phyloP scores from a whole-genome alignment of 1,140 invertebrate genomes.

The Drosophila funebris region DNA sequence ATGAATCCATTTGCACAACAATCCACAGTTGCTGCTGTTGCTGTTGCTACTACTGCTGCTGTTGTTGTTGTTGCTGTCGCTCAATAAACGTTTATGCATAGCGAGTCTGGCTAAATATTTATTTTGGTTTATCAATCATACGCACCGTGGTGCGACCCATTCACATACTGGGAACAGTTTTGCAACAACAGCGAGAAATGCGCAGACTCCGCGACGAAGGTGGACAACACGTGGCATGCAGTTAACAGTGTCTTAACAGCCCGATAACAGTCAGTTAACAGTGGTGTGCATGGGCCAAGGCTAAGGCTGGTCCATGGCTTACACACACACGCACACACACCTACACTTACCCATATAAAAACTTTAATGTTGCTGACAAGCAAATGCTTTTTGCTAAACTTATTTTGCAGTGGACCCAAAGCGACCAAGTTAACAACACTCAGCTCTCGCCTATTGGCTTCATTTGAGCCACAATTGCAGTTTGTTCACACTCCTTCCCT shows the following conservation, averaged over 20 bases:
- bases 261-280: slow-evolving; percentile 22
- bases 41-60: slow-evolving; percentile 35
- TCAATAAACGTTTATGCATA: slow-evolving; percentile 58
- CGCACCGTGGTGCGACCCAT: slow-evolving; percentile 54
- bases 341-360: slow-evolving; percentile 16
- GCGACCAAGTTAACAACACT: slow-evolving; percentile 35
- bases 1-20: slow-evolving; percentile 32
- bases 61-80: slow-evolving; percentile 40
- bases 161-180: slow-evolving; percentile 65
- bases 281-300: slow-evolving; percentile 59
- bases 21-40: slow-evolving; percentile 10
- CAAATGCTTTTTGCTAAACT: slow-evolving; percentile 75
- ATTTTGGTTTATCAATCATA: slow-evolving; percentile 83
- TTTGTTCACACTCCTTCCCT: background rate
- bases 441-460: slow-evolving; percentile 14
- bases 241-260: slow-evolving; percentile 46
- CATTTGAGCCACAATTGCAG: slow-evolving; percentile 32
- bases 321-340: slow-evolving; percentile 8
- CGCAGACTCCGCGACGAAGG: slow-evolving; percentile 60
- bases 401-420: slow-evolving; percentile 40
- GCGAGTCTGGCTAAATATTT: slow-evolving; percentile 76
- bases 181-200: slow-evolving; percentile 8
- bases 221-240: slow-evolving; percentile 56
- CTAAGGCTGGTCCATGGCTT: slow-evolving; percentile 49
- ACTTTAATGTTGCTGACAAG: slow-evolving; percentile 64